These are phyloP conservation scores for Nyleta sp. DNA, from an alignment of 2,888 invertebrate genomes.

Conservation along the genomic window DNA sequence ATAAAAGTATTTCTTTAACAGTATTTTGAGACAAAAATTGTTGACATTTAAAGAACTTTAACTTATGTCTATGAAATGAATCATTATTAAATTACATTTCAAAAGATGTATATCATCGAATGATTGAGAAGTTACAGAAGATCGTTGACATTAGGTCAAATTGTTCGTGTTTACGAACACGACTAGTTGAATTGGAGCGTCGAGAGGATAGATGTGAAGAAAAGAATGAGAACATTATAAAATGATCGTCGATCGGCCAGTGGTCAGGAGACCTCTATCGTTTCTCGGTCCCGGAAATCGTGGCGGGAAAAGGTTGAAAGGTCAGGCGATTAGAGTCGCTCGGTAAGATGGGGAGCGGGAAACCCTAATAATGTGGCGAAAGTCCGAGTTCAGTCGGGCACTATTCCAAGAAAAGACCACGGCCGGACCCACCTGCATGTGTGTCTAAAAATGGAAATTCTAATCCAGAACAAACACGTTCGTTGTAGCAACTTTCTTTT, in stretches of 20 bases:
- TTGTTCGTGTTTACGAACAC: neutral
- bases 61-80: too few relatives aligned
- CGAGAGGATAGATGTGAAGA: constrained; percentile 33
- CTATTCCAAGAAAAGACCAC: constrained; percentile 33
- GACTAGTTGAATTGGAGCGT: constrained; percentile 18
- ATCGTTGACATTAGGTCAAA: constrained; percentile 13
- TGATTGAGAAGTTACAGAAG: too few relatives aligned
- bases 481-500: neutral
- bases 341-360: constrained; percentile 42
- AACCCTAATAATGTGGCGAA: constrained; percentile 67
- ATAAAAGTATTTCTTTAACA: too few relatives aligned
- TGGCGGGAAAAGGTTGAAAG: constrained; percentile 59
- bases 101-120: too few relatives aligned
- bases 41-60: too few relatives aligned
- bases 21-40: too few relatives aligned
- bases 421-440: constrained; percentile 23
- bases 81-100: too few relatives aligned
- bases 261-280: constrained; percentile 40
- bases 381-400: constrained; percentile 63
- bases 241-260: constrained; percentile 41
- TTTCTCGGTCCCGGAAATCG: constrained; percentile 52
- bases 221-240: constrained; percentile 55
- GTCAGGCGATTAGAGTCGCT: constrained; percentile 57
- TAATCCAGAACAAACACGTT: neutral
- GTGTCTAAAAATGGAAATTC: neutral